A percentile compares a stretch with the other conserved stretches of the same genome.
These are phyloP conservation scores for Lophius americanus DNA, from an alignment of 2,797 vertebrate species.

Conservation along the genomic window DNA sequence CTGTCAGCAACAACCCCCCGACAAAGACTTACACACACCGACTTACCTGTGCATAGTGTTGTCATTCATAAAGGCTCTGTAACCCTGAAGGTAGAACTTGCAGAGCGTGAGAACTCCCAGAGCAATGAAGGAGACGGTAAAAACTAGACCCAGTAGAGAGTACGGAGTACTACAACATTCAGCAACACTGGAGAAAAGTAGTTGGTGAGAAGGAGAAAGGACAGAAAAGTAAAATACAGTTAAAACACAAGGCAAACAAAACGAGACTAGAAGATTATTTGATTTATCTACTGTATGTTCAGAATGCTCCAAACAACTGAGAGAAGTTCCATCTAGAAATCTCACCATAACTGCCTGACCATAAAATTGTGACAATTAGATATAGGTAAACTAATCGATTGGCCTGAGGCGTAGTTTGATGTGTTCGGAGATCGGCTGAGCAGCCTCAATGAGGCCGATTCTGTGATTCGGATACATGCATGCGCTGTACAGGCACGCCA, in stretches of 20 bases:
- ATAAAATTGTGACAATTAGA: no score
- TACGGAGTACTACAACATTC: constrained; percentile 98
- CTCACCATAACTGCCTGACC: no score
- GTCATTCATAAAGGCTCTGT: constrained; percentile 97
- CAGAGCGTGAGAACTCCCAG: constrained; percentile 97
- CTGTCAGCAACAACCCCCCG: background rate
- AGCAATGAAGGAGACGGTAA: constrained; percentile 96
- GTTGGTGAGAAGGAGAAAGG: background rate
- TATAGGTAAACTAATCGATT: no score
- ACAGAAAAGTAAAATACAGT: background rate
- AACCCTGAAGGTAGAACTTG: constrained; percentile 99
- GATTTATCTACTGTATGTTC: no score
- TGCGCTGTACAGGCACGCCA: no score
- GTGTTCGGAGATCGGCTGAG: no score
- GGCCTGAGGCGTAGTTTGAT: no score
- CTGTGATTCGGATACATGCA: no score
- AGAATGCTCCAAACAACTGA: no score
- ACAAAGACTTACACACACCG: background rate
- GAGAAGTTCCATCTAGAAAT: no score
- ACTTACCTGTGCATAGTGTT: constrained; percentile 96
- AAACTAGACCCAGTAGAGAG: constrained; percentile 95
- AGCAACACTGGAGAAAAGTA: constrained; percentile 85
- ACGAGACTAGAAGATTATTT: no score
- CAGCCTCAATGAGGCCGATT: no score
- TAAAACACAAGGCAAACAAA: background rate